A percentile compares a stretch with the other conserved stretches of the same genome.
Conservation (phyloP, 1,140 invertebrate genomes). For the Thaumatotibia leucotreta region DNA sequence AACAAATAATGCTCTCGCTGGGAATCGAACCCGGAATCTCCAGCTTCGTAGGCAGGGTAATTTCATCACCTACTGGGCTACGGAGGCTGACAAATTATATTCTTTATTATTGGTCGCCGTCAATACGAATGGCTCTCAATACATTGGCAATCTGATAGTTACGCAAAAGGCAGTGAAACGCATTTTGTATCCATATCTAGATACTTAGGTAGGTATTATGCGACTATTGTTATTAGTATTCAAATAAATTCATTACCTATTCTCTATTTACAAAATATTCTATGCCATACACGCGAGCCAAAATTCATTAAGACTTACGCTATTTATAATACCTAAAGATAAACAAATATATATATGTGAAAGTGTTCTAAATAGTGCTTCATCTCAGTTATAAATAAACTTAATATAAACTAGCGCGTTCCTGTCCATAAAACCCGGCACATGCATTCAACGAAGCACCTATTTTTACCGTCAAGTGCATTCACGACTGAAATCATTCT, state of each 20-base stretch:
- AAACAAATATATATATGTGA: neutral
- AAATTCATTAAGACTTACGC: neutral
- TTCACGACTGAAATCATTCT: neutral
- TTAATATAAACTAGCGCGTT: slow-evolving; percentile 4
- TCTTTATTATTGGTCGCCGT: neutral
- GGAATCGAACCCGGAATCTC: too few species aligned
- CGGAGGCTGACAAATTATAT: neutral
- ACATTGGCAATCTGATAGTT: neutral
- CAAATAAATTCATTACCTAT: neutral
- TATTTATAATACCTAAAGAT: neutral
- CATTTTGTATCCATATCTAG: neutral
- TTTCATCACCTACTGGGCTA: too few species aligned
- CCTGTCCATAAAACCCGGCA: neutral
- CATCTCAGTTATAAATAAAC: slow-evolving; percentile 7
- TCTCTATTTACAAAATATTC: neutral
- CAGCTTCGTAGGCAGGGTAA: too few species aligned
- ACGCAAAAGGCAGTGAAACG: neutral
- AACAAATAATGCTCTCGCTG: too few species aligned
- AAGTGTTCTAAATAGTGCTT: neutral
- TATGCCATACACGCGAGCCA: neutral
- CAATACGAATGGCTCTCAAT: neutral
- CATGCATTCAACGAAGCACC: neutral
- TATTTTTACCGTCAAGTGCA: slow-evolving; percentile 6
- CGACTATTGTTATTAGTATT: neutral
- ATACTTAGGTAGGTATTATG: neutral